These are phyloP conservation scores for Sceloporus tristichus DNA, from an alignment of 2,113 vertebrate species.

Conservation along the genomic window DNA sequence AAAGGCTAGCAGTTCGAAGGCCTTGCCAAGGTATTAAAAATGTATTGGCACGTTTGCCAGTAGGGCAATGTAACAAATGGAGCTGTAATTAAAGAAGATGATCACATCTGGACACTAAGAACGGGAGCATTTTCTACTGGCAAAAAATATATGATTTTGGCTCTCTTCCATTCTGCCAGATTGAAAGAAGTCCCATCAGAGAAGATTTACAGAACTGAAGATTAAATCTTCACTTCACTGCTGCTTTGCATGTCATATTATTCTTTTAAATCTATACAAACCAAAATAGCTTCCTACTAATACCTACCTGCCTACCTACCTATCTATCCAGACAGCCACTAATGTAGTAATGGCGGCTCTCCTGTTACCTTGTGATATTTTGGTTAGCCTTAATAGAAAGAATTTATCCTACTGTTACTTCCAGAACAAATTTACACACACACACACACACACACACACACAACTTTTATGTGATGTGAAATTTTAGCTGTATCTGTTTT, in stretches of 20 bases:
- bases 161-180: conserved; percentile 29
- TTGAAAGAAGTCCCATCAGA: conserved; percentile 22
- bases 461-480: too few relatives aligned
- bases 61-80: conserved; percentile 18
- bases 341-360: background rate
- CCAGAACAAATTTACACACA: too few relatives aligned
- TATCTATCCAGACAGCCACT: background rate
- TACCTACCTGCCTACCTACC: background rate
- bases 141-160: conserved; percentile 13
- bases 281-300: background rate
- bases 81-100: conserved; percentile 26
- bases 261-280: background rate
- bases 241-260: background rate
- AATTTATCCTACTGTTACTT: background rate
- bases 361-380: background rate
- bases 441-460: too few relatives aligned
- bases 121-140: background rate
- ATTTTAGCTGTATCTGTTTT: too few relatives aligned
- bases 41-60: conserved; percentile 20
- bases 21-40: conserved; percentile 41
- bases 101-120: conserved; percentile 21
- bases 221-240: conserved; percentile 4
- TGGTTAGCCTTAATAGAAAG: background rate
- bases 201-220: conserved; percentile 32
- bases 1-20: conserved; percentile 37